Percentiles rank a stretch among this genome's conserved stretches.
These are phyloP conservation scores for Drosophila siamana DNA, from an alignment of 2,888 invertebrate genomes.

Conservation along the genomic window DNA sequence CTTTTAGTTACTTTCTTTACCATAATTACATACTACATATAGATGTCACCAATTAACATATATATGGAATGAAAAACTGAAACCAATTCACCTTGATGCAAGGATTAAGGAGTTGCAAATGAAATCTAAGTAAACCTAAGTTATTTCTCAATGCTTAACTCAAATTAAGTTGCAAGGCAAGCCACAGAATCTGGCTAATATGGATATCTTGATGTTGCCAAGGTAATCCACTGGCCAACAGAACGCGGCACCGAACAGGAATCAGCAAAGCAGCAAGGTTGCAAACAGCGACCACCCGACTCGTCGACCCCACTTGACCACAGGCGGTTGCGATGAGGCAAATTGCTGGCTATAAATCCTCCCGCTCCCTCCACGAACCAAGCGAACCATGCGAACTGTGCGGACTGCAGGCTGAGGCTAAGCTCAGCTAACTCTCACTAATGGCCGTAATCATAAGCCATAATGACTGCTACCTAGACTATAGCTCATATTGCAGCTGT, in stretches of 20 bases:
- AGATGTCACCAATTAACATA: too few relatives aligned
- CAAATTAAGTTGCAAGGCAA: conserved; percentile 16
- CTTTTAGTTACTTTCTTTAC: too few relatives aligned
- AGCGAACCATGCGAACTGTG: too few relatives aligned
- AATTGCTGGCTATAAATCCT: conserved; percentile 54
- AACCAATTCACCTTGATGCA: too few relatives aligned
- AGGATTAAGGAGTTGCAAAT: too few relatives aligned
- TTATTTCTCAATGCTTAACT: conserved; percentile 20
- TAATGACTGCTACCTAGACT: conserved; percentile 67
- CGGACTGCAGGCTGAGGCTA: conserved; percentile 40
- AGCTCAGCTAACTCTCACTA: conserved; percentile 66
- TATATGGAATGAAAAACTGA: too few relatives aligned
- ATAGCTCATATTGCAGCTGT: conserved; percentile 53
- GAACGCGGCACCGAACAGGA: neutral
- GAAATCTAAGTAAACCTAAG: conserved; percentile 1
- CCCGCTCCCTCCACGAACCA: conserved; percentile 17
- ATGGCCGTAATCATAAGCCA: conserved; percentile 80
- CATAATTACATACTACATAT: too few relatives aligned
- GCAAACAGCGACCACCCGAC: neutral
- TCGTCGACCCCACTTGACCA: conserved; percentile 54
- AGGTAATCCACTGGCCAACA: conserved; percentile 37
- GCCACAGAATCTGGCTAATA: conserved; percentile 41
- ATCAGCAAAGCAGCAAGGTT: too few relatives aligned
- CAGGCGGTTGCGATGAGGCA: conserved; percentile 42
- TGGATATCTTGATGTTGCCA: conserved; percentile 46